These are phyloP conservation scores for Rhabditoides inermis DNA, from an alignment of 2,888 invertebrate species.

Conservation along the genomic window DNA sequence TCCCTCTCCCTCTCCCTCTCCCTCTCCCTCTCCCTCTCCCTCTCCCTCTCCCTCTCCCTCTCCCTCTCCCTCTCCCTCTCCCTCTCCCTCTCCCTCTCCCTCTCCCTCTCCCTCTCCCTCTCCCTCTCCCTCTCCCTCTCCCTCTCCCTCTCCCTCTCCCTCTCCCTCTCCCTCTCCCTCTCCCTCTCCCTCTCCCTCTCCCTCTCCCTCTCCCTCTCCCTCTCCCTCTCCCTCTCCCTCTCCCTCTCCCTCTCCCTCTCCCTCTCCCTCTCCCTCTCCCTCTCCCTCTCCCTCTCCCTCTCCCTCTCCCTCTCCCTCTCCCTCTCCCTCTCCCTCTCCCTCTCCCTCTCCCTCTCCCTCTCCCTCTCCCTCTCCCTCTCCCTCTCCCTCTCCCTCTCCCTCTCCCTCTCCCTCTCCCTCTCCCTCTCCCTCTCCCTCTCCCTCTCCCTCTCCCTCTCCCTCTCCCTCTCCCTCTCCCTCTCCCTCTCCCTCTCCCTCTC, in stretches of 20 bases:
- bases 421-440: not conserved
- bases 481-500: slow-evolving; percentile 1
- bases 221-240: no score
- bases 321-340: no score
- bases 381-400: not conserved
- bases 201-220: not conserved
- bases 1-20: no score
- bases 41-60: slow-evolving; percentile 2
- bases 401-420: not conserved
- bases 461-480: not conserved
- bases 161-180: no score
- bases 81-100: not conserved
- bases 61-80: not conserved
- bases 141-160: not conserved
- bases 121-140: not conserved
- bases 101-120: not conserved
- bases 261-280: no score
- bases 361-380: not conserved
- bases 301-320: no score
- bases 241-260: no score
- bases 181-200: not conserved
- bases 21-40: no score
- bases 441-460: not conserved
- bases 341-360: not conserved
- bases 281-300: no score